Evolutionary conservation across 1,140 invertebrate genomes (phyloP), one percentile per base, ranked within the genome.

Genomic region (Pentalonia nigronervosa): DNA sequence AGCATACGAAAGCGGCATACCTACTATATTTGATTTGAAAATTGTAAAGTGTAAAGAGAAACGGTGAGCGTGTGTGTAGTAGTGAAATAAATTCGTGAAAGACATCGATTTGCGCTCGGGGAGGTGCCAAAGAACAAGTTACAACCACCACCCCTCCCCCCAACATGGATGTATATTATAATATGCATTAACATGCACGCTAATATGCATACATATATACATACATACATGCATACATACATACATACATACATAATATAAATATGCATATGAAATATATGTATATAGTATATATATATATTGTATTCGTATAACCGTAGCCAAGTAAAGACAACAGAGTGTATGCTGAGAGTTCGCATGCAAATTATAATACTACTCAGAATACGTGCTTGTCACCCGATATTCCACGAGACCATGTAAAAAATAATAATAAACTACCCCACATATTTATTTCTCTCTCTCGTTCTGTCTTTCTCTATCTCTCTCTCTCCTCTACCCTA

Each of bases 381-480:
- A 90, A 90, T 90, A 90, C 89, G 89, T 90, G 89, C 89, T 90
- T 67, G 89, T 67, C 53, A 67, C 53, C 89, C 89, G 89, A 67
- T 90, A 90, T 90, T 90, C 36, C 25, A 56, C 50, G 53, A 67
- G 50, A 90, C 53, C 36, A 45, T 67, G 14, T 25, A 90, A 60
- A 90, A 90, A 90, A 90, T 90, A 90, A 90, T 90, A 90, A 90
- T 67, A 90, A 90, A 90, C 53, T 67, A 90, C 36, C 89, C 89
- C 56, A 25, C n/a, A 56, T 90, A 56, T 60, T 76, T 76, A 90
- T 90, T 45, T 41, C 30, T 89, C n/a, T 89, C 48, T 89, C 47
- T 2, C 21, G 34, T 6, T 53, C 20, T 53, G 20, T 53, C 7
- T 53, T 20, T 23, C 50, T 6, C 20, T 53, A 20, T 23, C 0